Conservation (phyloP, 2,797 vertebrate genomes). For the Peromyscus attwateri region DNA sequence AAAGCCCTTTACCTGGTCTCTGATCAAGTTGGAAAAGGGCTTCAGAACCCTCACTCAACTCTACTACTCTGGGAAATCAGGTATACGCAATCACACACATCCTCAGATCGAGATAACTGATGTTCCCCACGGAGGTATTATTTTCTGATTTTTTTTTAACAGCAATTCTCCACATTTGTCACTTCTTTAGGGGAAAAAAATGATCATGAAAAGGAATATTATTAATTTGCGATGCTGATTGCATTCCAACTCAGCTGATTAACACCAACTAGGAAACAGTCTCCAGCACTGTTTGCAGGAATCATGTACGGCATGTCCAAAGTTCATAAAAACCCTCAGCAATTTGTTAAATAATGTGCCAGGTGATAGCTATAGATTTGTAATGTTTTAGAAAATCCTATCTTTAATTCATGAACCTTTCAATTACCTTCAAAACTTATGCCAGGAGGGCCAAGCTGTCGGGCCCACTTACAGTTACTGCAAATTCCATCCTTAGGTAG, state of each 20-base stretch:
- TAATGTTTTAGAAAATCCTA: conserved; percentile 79
- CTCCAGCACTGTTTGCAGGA: conserved; percentile 70
- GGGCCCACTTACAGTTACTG: conserved; percentile 76
- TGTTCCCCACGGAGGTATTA: conserved; percentile 42
- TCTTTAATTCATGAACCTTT: conserved; percentile 85
- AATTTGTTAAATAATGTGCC: conserved; percentile 83
- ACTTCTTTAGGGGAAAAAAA: conserved; percentile 69
- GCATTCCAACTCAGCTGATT: conserved; percentile 78
- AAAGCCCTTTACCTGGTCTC: conserved; percentile 50
- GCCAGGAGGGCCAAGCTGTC: conserved; percentile 71
- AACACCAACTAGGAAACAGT: conserved; percentile 73
- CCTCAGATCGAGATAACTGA: conserved; percentile 68
- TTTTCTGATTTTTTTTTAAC: conserved; percentile 63
- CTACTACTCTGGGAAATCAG: conserved; percentile 61
- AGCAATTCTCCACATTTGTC: conserved; percentile 47
- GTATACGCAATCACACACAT: conserved; percentile 55
- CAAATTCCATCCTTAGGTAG: conserved; percentile 71
- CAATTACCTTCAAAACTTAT: conserved; percentile 79
- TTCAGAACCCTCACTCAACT: background rate
- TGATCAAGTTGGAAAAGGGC: conserved; percentile 57
- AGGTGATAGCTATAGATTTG: conserved; percentile 74
- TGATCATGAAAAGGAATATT: conserved; percentile 69
- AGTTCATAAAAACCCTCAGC: conserved; percentile 81
- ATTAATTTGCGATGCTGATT: conserved; percentile 78
- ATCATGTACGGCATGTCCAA: conserved; percentile 65